Percentiles rank a stretch among this genome's conserved stretches.
Conservation (phyloP, 2,113 vertebrate genomes). For the Hippopotamus amphibius region DNA sequence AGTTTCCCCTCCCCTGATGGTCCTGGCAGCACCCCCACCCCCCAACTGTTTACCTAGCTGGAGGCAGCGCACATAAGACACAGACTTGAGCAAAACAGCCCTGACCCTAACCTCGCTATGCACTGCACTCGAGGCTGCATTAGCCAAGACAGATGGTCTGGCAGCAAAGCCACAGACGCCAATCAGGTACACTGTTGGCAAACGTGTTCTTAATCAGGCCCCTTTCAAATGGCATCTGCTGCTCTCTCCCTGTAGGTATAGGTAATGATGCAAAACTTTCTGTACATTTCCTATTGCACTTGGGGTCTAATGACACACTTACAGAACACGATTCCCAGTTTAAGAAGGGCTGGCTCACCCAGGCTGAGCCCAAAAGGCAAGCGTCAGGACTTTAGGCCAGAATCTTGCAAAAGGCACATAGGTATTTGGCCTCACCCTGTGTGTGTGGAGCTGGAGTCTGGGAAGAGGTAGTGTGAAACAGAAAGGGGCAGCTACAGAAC, state of each 20-base stretch:
- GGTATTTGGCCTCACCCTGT: too few species aligned
- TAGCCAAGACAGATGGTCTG: slow-evolving; percentile 83
- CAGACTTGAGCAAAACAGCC: slow-evolving; percentile 65
- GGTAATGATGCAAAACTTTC: slow-evolving; percentile 62
- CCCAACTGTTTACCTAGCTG: slow-evolving; percentile 31
- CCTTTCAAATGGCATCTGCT: slow-evolving; percentile 80
- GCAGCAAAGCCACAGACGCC: slow-evolving; percentile 72
- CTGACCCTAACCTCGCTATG: slow-evolving; percentile 76
- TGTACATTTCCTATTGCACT: not conserved
- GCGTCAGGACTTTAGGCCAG: not conserved
- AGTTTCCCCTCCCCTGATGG: not conserved
- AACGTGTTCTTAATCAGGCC: slow-evolving; percentile 70
- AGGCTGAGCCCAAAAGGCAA: not conserved
- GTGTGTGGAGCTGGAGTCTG: not conserved
- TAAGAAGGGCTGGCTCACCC: not conserved
- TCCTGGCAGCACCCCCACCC: slow-evolving; percentile 54
- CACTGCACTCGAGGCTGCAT: slow-evolving; percentile 73
- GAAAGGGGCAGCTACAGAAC: not conserved
- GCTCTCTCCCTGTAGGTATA: slow-evolving; percentile 52
- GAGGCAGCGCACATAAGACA: slow-evolving; percentile 6
- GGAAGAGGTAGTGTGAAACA: not conserved
- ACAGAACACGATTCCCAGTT: not conserved
- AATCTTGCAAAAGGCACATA: not conserved
- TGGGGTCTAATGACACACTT: not conserved
- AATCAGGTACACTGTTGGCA: slow-evolving; percentile 72